A percentile compares a stretch with the other conserved stretches of the same genome.
phyloP scores from a whole-genome alignment of 2,113 vertebrate species.

The Empidonax alnorum region DNA sequence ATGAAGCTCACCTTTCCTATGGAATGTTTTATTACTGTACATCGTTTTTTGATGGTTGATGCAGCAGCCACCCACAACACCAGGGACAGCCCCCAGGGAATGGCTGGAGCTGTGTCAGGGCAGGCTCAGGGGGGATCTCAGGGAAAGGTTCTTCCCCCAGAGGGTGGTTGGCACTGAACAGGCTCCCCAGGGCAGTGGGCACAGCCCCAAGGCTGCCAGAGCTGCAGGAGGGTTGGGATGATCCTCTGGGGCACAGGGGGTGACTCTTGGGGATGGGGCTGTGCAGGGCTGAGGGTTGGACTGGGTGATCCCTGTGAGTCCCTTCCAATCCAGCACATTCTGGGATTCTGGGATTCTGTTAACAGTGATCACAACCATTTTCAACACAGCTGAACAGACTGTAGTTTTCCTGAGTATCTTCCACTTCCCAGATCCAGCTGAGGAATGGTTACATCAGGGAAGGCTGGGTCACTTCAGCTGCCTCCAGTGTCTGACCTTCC shows the following conservation, averaged over 20 bases:
- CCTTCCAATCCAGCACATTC: neutral
- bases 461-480: neutral
- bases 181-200: neutral
- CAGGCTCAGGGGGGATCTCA: neutral
- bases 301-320: neutral
- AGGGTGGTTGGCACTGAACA: neutral
- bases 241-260: neutral
- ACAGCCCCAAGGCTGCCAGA: neutral
- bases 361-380: neutral
- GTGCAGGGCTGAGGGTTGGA: neutral
- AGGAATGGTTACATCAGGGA: neutral
- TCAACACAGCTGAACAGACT: neutral
- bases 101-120: neutral
- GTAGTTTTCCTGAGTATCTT: neutral
- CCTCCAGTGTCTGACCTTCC: neutral
- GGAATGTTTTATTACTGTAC: neutral
- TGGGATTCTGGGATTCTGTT: neutral
- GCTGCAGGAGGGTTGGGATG: neutral
- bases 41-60: neutral
- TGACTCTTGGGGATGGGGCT: neutral
- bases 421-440: neutral
- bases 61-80: rapidly evolving
- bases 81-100: neutral
- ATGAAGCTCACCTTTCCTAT: neutral
- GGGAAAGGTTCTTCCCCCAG: neutral